Base-by-base conservation (phyloP, 2,797 vertebrate genomes). In the Eremophila alpestris region DNA sequence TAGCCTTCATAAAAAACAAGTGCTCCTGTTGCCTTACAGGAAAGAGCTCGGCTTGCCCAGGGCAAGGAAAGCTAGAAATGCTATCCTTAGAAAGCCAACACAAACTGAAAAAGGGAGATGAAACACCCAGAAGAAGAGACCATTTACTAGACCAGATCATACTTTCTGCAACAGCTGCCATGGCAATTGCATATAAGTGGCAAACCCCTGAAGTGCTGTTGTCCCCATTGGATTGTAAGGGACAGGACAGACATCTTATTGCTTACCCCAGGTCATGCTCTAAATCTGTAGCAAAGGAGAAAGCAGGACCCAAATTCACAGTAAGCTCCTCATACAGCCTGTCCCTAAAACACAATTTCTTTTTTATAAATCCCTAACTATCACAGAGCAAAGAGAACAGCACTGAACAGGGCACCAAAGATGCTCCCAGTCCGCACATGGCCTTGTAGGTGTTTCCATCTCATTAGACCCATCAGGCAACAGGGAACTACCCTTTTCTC, bases 361-460 rank as follows among this genome's bases (percentile, higher is more conserved):
- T 51, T 86, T 51, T 41, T 15, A 23, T 67, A 79, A 79, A 84
- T 38, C 36, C 40, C 7, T 48, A 68, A 30, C 48, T 36, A 48
- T 10, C 27, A 30, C 21, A 49, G 15, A 64, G 18, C 41, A 65
- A 80, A 73, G 30, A 80, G 45, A 74, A 41, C 29, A 76, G 59
- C 63, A 60, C 27, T 43, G 51, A 92, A 56, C 26, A 32, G 51
- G 32, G 32, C 41, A 75, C 11, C 19, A 67, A 62, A 71, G 18
- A 58, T 34, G 18, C 14, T 62, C 20, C 16, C 56, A 45, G 21
- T 30, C 15, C 8, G 3, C 34, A 29, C 0, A 0, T 3, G 38
- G 40, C 70, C 45, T 82, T 63, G 70, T 77, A 73, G 14, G 11
- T 15, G 26, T 13, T 80, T 80, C 52, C 41, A 67, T 36, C 45